Evolutionary conservation across 2,113 vertebrate species (phyloP).

Genomic region (Rhagologus leucostigma): DNA sequence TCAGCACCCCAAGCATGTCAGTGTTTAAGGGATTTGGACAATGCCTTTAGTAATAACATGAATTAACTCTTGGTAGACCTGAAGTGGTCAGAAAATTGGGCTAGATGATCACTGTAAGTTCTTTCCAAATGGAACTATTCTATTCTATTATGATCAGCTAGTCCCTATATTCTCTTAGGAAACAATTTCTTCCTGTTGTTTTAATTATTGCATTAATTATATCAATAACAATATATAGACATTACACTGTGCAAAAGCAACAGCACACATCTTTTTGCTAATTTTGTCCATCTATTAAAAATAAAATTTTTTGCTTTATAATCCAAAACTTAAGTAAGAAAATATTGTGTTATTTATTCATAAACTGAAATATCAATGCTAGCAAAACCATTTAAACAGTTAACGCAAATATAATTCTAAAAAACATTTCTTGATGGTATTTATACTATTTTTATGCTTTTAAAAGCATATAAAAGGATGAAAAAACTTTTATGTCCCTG

Average conservation of each 20-base stretch:
- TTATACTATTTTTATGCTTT: neutral
- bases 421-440: rapidly evolving
- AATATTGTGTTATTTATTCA: neutral
- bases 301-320: neutral
- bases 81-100: neutral
- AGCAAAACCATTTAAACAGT: neutral
- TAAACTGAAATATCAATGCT: neutral
- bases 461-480: neutral
- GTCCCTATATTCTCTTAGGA: neutral
- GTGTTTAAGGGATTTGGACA: neutral
- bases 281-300: neutral
- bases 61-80: neutral
- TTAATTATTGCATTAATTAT: neutral
- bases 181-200: neutral
- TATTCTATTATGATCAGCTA: neutral
- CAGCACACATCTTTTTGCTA: neutral
- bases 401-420: neutral
- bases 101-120: neutral
- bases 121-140: neutral
- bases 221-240: neutral
- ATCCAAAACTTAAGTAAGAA: neutral
- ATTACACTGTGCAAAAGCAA: neutral
- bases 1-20: rapidly evolving
- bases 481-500: neutral
- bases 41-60: neutral